These are phyloP conservation scores for Fregetta grallaria DNA, from an alignment of 2,113 vertebrate genomes.

Conservation along the genomic window DNA sequence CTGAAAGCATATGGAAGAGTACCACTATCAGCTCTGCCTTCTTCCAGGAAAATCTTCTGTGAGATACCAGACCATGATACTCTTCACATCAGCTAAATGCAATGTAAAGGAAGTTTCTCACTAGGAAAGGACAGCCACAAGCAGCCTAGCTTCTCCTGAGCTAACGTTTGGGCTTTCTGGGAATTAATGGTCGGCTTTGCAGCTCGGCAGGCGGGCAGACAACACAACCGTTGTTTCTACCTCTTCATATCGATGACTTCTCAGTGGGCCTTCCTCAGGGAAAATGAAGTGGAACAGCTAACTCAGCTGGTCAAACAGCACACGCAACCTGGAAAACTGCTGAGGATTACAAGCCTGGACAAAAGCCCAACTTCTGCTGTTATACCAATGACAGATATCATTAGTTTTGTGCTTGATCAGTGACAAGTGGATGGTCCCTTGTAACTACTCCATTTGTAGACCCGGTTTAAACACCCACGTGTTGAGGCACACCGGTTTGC, in stretches of 20 bases:
- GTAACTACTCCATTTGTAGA: background rate
- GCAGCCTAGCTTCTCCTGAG: background rate
- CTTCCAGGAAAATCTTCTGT: background rate
- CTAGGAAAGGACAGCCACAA: background rate
- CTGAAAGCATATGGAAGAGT: background rate
- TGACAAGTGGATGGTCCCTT: background rate
- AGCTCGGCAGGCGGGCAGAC: background rate
- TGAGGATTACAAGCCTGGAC: background rate
- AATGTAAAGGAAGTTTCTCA: background rate
- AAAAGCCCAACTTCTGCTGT: background rate
- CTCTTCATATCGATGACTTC: background rate
- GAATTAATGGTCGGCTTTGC: background rate
- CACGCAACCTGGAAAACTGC: background rate
- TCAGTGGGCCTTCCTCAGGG: background rate
- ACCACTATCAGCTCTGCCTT: background rate
- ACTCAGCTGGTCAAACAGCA: background rate
- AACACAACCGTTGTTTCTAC: background rate
- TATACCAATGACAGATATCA: fast-evolving
- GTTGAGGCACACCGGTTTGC: fast-evolving
- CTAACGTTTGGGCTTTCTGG: background rate
- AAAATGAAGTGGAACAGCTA: background rate
- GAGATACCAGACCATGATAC: fast-evolving
- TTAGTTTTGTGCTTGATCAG: background rate
- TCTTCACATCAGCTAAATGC: background rate
- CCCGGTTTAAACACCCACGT: background rate